phyloP scores from a whole-genome alignment of 1,140 invertebrate species.

The Littorina saxatilis region DNA sequence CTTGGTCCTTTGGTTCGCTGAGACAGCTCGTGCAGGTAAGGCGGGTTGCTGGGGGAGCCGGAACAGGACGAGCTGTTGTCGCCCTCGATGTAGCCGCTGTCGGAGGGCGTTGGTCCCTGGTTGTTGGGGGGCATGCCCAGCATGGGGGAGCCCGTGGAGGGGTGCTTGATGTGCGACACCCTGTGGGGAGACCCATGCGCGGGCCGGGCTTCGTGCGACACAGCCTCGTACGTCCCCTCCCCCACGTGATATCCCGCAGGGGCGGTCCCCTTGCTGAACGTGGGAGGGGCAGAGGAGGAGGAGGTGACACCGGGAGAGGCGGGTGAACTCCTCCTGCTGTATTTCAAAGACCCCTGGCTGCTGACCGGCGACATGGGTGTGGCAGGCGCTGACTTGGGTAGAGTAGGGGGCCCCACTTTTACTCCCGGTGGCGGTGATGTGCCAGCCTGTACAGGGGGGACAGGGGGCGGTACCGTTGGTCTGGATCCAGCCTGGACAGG shows the following conservation, averaged over 20 bases:
- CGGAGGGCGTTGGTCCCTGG: slow-evolving; percentile 42
- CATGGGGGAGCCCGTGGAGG: slow-evolving; percentile 40
- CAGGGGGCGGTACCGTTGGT: neutral
- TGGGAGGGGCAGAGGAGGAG: slow-evolving; percentile 31
- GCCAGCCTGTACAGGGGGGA: slow-evolving; percentile 4
- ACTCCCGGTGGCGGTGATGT: slow-evolving; percentile 40
- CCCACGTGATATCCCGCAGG: slow-evolving; percentile 10
- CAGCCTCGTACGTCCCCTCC: neutral
- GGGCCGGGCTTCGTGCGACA: neutral
- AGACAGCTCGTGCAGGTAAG: slow-evolving; percentile 50
- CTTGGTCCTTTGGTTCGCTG: slow-evolving; percentile 36
- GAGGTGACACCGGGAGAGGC: neutral
- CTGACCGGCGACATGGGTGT: slow-evolving; percentile 3
- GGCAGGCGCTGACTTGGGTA: slow-evolving; percentile 38
- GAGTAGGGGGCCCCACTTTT: slow-evolving; percentile 38
- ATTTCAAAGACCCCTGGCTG: neutral
- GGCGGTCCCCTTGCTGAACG: neutral
- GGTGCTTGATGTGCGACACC: slow-evolving; percentile 47
- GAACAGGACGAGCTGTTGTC: slow-evolving; percentile 49
- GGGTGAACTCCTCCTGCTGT: neutral
- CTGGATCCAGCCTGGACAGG: neutral
- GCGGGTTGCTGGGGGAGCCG: slow-evolving; percentile 48
- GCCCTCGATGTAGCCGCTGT: slow-evolving; percentile 52
- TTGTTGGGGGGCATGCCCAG: slow-evolving; percentile 28
- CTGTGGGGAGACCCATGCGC: slow-evolving; percentile 35